phyloP scores from a whole-genome alignment of 2,113 vertebrate species.

The Ptilorrhoa leucosticta region DNA sequence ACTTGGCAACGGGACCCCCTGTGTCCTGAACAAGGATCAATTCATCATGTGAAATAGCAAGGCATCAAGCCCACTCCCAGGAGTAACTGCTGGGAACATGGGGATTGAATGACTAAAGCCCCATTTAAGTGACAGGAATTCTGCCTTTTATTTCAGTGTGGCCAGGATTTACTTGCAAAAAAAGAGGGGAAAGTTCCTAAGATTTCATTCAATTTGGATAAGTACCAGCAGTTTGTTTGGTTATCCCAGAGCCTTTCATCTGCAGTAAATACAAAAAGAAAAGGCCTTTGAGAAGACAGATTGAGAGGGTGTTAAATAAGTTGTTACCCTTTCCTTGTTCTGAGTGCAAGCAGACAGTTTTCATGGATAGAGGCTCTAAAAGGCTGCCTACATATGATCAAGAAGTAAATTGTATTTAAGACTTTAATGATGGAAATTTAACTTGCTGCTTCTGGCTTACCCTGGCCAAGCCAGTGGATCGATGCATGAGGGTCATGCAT shows the following conservation, averaged over 20 bases:
- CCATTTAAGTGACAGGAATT: neutral
- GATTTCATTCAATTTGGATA: conserved; percentile 32
- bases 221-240: conserved; percentile 37
- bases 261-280: conserved; percentile 9
- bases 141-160: neutral
- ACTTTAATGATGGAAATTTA: neutral
- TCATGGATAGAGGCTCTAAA: neutral
- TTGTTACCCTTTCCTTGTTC: conserved; percentile 15
- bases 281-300: conserved; percentile 24
- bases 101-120: conserved; percentile 29
- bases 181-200: neutral
- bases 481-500: neutral
- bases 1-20: neutral
- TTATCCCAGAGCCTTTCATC: conserved; percentile 14
- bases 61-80: neutral
- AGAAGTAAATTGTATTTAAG: neutral
- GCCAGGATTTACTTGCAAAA: neutral
- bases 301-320: neutral
- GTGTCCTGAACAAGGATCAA: neutral
- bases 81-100: conserved; percentile 8
- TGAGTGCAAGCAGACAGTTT: neutral
- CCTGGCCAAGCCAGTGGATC: neutral
- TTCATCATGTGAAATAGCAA: neutral
- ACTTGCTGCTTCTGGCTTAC: neutral
- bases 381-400: neutral